Evolutionary conservation across 1,140 invertebrate species (phyloP).

Genomic region (Brachionus rubens): DNA sequence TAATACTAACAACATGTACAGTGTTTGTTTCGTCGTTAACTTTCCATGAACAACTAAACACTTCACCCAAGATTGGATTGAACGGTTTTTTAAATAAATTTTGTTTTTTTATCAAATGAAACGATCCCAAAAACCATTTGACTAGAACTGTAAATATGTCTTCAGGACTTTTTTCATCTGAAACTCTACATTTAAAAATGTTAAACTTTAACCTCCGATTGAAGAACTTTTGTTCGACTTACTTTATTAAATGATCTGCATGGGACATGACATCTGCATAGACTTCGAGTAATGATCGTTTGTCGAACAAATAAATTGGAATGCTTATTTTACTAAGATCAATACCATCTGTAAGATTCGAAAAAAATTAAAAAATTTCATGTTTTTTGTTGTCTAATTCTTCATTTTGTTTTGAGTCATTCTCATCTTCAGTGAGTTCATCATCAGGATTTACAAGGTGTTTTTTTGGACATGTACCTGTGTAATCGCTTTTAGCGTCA

Average conservation of each 20-base stretch:
- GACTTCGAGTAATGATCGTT: slow-evolving; percentile 64
- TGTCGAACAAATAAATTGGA: slow-evolving; percentile 54
- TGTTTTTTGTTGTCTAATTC: background rate
- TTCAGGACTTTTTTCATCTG: slow-evolving; percentile 55
- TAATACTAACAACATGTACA: slow-evolving; percentile 65
- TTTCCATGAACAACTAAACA: slow-evolving; percentile 64
- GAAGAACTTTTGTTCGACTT: no score
- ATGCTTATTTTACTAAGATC: background rate
- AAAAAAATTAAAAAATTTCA: background rate
- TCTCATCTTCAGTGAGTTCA: slow-evolving; percentile 12
- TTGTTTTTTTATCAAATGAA: slow-evolving; percentile 62
- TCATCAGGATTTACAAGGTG: slow-evolving; percentile 9
- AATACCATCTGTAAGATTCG: background rate
- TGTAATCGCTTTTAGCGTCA: background rate
- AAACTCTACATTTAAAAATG: slow-evolving; percentile 47
- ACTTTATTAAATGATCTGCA: slow-evolving; percentile 59
- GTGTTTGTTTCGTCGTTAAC: slow-evolving; percentile 47
- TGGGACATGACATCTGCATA: slow-evolving; percentile 66
- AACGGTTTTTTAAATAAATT: slow-evolving; percentile 64
- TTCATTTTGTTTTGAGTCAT: background rate
- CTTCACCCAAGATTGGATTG: slow-evolving; percentile 65
- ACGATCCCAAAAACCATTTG: slow-evolving; percentile 63
- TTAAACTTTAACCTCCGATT: no score
- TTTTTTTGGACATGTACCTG: slow-evolving; percentile 11
- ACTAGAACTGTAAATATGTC: slow-evolving; percentile 61